Evolutionary conservation across 2,888 invertebrate species (phyloP), one percentile per base, ranked within the genome.

Genomic region (Erebia palarica): DNA sequence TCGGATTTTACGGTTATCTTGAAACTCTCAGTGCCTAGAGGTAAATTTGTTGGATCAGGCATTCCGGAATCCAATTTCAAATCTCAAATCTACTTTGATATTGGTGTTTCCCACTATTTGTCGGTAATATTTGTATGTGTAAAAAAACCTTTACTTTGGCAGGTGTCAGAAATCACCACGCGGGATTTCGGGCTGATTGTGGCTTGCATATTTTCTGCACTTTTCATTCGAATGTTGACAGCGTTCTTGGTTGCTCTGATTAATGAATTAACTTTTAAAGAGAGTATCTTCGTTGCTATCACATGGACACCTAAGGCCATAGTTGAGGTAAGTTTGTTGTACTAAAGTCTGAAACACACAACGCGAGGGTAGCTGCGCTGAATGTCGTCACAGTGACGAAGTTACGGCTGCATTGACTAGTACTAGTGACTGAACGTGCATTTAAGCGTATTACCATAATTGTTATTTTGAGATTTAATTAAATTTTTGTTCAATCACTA

Each of bases 251-350:
- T 92, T 27, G 85, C 87, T 5, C 78, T 92, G 65, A 87, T 86
- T 63, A 91, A 86, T 75, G 86, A 86, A 65, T 82, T 91, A 71
- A 85, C 91, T 1, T 75, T 90, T 72, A 91, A 84, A 71, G 92
- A 92, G 77, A 90, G 92, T 74, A 77, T 91, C 68, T 92, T 91
- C 75, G 82, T 92, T 58, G 87, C 89, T 53, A 80, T 92, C 73
- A 92, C 93, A 47, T 93, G 93, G 93, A 91, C 90, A 77, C 93
- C 93, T 10, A 93, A 93, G 78, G 93, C 93, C 58, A 92, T 93
- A 73, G 93, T 93, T 3, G 93, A 92, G 89, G 93, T 92, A 79
- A 68, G 83, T 75, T 61, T 63, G 18, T 67, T 1, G 27, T 57
- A 13, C 13, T 57, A 53, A 4, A n/a, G 16, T 1, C 53, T 14